Evolutionary conservation across 92 coral and sea anemone genomes (phyloP).

Genomic region (Pocillopora grandis): DNA sequence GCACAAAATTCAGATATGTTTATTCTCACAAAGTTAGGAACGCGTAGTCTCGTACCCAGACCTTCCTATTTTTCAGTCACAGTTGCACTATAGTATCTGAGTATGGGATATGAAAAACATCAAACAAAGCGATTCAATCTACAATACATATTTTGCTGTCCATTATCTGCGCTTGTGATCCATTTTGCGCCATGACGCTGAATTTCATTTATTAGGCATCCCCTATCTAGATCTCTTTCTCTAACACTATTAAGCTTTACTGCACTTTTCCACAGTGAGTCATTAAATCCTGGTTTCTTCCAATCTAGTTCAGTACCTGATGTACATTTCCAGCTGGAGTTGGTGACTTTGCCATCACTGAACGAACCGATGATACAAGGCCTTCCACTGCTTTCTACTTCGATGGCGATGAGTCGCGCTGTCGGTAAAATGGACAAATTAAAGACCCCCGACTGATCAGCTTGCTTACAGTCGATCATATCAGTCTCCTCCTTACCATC

Average conservation of each 20-base stretch:
- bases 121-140: conserved; percentile 15
- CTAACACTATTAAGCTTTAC: not conserved
- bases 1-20: too few relatives aligned
- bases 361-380: conserved; percentile 31
- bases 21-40: too few relatives aligned
- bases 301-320: not conserved
- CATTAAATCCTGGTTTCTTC: conserved; percentile 8
- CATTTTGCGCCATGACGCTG: conserved; percentile 4
- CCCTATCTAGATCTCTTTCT: not conserved
- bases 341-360: conserved; percentile 31
- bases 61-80: too few relatives aligned
- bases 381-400: not conserved
- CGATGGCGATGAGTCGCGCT: conserved; percentile 17
- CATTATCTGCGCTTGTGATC: not conserved
- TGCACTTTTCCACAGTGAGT: not conserved
- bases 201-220: not conserved
- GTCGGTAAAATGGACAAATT: not conserved
- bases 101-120: too few relatives aligned
- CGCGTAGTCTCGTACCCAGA: too few relatives aligned
- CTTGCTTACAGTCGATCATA: not conserved
- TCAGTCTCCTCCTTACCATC: not conserved
- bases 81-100: too few relatives aligned
- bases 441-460: not conserved
- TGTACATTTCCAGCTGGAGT: conserved; percentile 17
- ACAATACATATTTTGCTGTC: not conserved